These are phyloP conservation scores for Cyclargus thomasi DNA, from an alignment of 1,140 invertebrate genomes.

Conservation along the genomic window DNA sequence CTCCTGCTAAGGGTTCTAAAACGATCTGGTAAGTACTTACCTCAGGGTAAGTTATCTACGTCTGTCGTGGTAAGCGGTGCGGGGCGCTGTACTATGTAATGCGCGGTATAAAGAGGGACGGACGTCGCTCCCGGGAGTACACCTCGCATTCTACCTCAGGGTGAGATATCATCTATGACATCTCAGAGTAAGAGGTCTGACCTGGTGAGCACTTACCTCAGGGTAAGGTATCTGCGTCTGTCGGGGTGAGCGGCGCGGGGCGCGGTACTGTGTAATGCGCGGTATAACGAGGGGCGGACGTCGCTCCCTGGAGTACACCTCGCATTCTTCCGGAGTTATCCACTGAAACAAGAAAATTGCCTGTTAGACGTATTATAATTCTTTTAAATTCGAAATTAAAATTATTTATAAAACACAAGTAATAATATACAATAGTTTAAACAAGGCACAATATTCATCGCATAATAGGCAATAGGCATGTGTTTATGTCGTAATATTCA, in stretches of 20 bases:
- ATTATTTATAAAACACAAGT: too few species aligned
- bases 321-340: constrained; percentile 68
- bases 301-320: constrained; percentile 58
- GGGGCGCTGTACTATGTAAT: constrained; percentile 61
- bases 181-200: neutral
- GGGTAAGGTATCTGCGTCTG: constrained; percentile 35
- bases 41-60: constrained; percentile 43
- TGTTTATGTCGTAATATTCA: too few species aligned
- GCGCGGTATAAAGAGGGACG: constrained; percentile 64
- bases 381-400: too few species aligned
- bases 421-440: too few species aligned
- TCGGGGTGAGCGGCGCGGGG: constrained; percentile 37
- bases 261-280: constrained; percentile 60
- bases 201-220: constrained; percentile 38
- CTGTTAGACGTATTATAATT: neutral
- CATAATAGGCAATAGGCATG: too few species aligned
- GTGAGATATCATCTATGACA: too few species aligned
- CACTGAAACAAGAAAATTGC: constrained; percentile 49
- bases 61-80: constrained; percentile 31
- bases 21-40: constrained; percentile 30
- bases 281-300: constrained; percentile 66
- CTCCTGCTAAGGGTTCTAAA: too few species aligned
- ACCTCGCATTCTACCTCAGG: constrained; percentile 63
- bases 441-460: too few species aligned
- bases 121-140: constrained; percentile 58